Evolutionary conservation across 2,888 invertebrate species (phyloP).

Genomic region (Pterobdella sp.): DNA sequence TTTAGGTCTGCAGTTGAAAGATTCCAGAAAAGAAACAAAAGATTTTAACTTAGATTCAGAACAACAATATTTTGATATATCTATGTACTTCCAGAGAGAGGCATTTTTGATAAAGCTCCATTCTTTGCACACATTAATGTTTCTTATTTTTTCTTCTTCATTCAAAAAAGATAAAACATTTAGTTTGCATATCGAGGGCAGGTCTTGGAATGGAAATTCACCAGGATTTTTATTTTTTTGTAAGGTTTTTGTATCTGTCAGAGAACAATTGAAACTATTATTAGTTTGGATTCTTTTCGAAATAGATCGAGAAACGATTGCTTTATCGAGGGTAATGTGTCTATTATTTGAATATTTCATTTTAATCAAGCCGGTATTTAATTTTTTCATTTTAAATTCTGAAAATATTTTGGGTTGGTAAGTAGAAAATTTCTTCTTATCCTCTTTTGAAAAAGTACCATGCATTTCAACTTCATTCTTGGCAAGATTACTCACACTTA

Average conservation of each 20-base stretch:
- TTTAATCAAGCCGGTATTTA: no score
- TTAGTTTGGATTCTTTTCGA: no score
- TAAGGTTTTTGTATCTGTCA: no score
- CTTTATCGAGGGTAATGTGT: no score
- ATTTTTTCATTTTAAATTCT: no score
- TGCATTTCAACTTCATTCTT: no score
- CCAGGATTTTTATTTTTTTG: constrained; percentile 12
- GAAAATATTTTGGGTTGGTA: no score
- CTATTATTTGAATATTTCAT: no score
- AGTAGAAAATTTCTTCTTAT: no score
- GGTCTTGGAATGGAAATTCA: constrained; percentile 23
- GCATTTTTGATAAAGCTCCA: constrained; percentile 9
- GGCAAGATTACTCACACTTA: no score
- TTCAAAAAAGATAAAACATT: constrained; percentile 22
- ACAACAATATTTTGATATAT: neutral
- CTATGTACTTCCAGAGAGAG: neutral
- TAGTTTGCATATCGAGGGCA: constrained; percentile 14
- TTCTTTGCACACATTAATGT: constrained; percentile 12
- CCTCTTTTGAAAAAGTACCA: no score
- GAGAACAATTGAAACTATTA: no score
- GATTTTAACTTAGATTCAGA: neutral
- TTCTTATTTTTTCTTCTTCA: neutral
- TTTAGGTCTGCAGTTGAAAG: constrained; percentile 12
- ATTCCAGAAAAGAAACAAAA: constrained; percentile 5
- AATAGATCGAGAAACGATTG: neutral